These are phyloP conservation scores for Phyto melanocephala DNA, from an alignment of 2,888 invertebrate genomes.

Conservation along the genomic window DNA sequence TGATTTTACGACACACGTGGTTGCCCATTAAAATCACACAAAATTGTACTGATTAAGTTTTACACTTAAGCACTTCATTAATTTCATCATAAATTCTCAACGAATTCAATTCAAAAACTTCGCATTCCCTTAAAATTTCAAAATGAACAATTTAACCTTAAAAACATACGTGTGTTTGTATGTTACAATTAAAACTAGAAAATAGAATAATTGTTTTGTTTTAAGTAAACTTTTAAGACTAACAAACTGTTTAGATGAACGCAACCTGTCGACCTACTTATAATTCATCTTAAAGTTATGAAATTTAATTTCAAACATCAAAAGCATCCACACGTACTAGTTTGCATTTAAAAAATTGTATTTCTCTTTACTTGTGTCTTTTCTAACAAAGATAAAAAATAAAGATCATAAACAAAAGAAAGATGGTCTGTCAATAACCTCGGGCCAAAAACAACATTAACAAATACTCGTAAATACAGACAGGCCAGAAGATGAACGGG, in stretches of 20 bases:
- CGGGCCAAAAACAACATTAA: constrained; percentile 47
- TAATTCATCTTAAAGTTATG: constrained; percentile 3
- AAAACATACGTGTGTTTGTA: too few species aligned
- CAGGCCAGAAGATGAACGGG: neutral
- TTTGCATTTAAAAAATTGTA: constrained; percentile 36
- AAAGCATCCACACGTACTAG: constrained; percentile 41
- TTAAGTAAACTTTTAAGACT: neutral
- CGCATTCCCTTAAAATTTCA: too few species aligned
- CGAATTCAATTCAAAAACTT: too few species aligned
- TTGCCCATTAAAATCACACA: too few species aligned
- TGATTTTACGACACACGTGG: too few species aligned
- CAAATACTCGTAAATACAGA: neutral
- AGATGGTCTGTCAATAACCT: constrained; percentile 61
- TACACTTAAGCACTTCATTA: too few species aligned
- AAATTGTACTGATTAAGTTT: too few species aligned
- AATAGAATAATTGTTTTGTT: neutral
- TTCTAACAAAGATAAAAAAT: constrained; percentile 1
- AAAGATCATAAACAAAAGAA: constrained; percentile 45
- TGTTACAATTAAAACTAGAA: too few species aligned
- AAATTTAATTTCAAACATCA: constrained; percentile 48
- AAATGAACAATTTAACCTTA: too few species aligned
- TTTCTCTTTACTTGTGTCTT: neutral
- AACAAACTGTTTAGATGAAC: neutral
- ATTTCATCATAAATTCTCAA: too few species aligned
- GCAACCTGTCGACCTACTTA: constrained; percentile 14